phyloP scores from a whole-genome alignment of 2,888 invertebrate species.

The Drosophila melanosoma region DNA sequence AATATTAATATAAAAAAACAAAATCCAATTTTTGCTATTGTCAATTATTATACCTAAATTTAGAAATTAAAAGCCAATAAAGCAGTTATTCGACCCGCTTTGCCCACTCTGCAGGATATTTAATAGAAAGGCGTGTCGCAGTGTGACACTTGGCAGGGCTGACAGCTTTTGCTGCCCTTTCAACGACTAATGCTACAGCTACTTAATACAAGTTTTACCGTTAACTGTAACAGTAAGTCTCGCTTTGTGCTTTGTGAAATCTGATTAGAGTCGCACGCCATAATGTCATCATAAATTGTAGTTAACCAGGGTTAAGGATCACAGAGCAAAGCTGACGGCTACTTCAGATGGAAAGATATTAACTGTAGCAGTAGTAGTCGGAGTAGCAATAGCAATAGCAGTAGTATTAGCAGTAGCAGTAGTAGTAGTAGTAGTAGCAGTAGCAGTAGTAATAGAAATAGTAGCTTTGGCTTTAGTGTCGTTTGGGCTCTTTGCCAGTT shows the following conservation, averaged over 20 bases:
- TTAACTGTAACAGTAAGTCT: conserved; percentile 52
- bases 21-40: not conserved
- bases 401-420: not conserved
- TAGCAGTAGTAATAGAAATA: not conserved
- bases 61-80: not conserved
- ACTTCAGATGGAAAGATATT: not conserved
- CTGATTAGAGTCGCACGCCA: conserved; percentile 75
- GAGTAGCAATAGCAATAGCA: too few relatives aligned
- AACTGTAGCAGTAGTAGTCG: not conserved
- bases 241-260: conserved; percentile 34
- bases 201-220: conserved; percentile 38
- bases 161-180: not conserved
- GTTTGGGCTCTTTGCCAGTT: not conserved
- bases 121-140: conserved; percentile 52
- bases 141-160: conserved; percentile 58
- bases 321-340: not conserved
- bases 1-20: not conserved
- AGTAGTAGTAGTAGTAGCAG: not conserved
- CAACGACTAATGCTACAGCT: conserved; percentile 26
- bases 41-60: not conserved
- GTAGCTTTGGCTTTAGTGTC: conserved; percentile 1
- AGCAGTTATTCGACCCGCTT: not conserved
- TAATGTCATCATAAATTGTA: conserved; percentile 81
- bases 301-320: conserved; percentile 67
- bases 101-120: conserved; percentile 22